Percentiles rank a stretch among this genome's conserved stretches.
Conservation (phyloP, 2,888 invertebrate species). For the Lymantria dispar region DNA sequence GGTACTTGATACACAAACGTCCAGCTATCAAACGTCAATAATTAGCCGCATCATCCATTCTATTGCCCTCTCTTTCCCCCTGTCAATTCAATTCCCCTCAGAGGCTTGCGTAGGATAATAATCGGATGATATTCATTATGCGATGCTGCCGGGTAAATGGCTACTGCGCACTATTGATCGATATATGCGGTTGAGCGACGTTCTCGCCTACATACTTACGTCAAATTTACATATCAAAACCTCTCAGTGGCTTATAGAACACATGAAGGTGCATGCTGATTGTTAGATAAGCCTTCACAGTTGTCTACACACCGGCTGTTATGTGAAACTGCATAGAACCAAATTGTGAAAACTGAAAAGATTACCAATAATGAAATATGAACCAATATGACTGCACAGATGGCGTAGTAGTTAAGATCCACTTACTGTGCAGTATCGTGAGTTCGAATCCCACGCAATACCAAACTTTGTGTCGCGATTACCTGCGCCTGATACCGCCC, state of each 20-base stretch:
- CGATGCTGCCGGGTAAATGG: constrained; percentile 4
- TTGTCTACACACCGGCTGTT: too few relatives aligned
- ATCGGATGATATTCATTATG: constrained; percentile 8
- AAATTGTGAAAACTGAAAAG: too few relatives aligned
- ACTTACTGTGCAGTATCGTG: too few relatives aligned
- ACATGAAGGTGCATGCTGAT: not conserved
- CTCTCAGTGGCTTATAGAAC: constrained; percentile 4
- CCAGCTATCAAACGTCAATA: not conserved
- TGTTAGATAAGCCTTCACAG: not conserved
- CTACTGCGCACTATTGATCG: constrained; percentile 4
- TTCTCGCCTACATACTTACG: constrained; percentile 2
- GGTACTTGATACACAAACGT: too few relatives aligned
- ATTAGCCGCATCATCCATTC: not conserved
- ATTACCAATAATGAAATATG: too few relatives aligned
- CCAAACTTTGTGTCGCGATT: too few relatives aligned
- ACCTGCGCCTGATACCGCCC: too few relatives aligned
- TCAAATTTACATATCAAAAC: constrained; percentile 10
- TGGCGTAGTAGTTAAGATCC: too few relatives aligned
- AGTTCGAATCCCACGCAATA: too few relatives aligned
- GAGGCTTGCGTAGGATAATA: constrained; percentile 2
- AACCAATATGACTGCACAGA: too few relatives aligned
- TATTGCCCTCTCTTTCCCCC: not conserved
- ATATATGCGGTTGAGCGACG: not conserved
- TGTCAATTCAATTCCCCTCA: constrained; percentile 1
- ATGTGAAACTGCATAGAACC: too few relatives aligned